Evolutionary conservation across 2,113 vertebrate species (phyloP).

Genomic region (Trogon surrucura): DNA sequence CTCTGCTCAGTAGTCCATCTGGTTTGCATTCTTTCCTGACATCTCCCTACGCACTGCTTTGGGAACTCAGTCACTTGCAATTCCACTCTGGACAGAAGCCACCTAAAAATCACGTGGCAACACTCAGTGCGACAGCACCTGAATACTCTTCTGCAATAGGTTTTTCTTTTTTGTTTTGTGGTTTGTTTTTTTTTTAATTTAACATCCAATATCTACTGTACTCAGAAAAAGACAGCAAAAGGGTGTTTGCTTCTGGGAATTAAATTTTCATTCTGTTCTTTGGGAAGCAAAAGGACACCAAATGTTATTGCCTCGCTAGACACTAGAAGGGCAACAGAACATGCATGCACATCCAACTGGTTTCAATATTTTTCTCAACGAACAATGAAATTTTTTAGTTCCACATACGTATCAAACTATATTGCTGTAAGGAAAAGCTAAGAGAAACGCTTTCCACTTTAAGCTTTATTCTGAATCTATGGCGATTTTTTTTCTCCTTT

Average conservation of each 20-base stretch:
- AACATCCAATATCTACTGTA: neutral
- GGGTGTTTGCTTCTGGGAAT: neutral
- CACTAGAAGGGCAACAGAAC: neutral
- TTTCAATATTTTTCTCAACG: neutral
- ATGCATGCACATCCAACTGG: neutral
- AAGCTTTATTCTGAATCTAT: neutral
- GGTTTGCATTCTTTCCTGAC: neutral
- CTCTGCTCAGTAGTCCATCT: neutral
- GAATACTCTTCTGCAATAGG: neutral
- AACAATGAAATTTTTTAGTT: neutral
- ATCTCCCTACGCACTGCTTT: neutral
- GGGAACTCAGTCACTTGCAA: neutral
- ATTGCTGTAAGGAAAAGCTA: neutral
- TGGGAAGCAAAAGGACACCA: neutral
- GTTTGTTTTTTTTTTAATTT: neutral
- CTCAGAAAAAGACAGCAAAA: neutral
- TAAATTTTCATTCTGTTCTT: neutral
- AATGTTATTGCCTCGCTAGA: neutral
- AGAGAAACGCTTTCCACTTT: neutral
- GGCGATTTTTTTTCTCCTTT: neutral
- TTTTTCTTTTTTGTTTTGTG: too few species aligned
- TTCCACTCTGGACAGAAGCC: neutral
- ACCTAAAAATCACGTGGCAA: neutral
- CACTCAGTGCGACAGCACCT: neutral
- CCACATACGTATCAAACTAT: neutral